A percentile compares a stretch with the other conserved stretches of the same genome.
Conservation (phyloP, 2,797 vertebrate species). For the Scarus forsteni region DNA sequence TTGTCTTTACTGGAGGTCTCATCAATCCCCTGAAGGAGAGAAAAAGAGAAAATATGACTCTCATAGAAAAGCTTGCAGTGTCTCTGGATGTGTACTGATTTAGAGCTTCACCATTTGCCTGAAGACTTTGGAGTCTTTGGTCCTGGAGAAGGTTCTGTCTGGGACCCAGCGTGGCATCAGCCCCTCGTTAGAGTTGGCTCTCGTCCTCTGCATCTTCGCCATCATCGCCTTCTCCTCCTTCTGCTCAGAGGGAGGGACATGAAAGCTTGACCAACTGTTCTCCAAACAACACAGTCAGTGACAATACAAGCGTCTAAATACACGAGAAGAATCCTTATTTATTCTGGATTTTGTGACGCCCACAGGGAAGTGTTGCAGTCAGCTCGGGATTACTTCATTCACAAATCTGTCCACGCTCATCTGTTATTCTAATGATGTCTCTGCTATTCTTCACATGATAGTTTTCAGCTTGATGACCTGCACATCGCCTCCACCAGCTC, state of each 20-base stretch:
- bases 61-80: slow-evolving; percentile 12
- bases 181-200: slow-evolving; percentile 92
- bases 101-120: slow-evolving; percentile 93
- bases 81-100: background rate
- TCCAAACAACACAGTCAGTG: slow-evolving; percentile 24
- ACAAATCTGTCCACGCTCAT: slow-evolving; percentile 30
- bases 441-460: background rate
- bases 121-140: slow-evolving; percentile 97
- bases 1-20: slow-evolving; percentile 95
- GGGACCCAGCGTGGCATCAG: slow-evolving; percentile 94
- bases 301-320: slow-evolving; percentile 21
- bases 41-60: slow-evolving; percentile 20
- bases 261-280: slow-evolving; percentile 60
- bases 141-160: slow-evolving; percentile 92
- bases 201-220: slow-evolving; percentile 93
- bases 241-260: slow-evolving; percentile 74
- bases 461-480: background rate
- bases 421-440: background rate
- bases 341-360: slow-evolving; percentile 18
- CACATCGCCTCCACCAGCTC: background rate
- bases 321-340: slow-evolving; percentile 16
- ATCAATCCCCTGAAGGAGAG: slow-evolving; percentile 89
- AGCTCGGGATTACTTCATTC: slow-evolving; percentile 28
- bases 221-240: slow-evolving; percentile 97
- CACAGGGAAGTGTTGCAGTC: background rate